Evolutionary conservation across 1,140 invertebrate species (phyloP), one percentile per base, ranked within the genome.

Genomic region (Notospermus geniculatus): DNA sequence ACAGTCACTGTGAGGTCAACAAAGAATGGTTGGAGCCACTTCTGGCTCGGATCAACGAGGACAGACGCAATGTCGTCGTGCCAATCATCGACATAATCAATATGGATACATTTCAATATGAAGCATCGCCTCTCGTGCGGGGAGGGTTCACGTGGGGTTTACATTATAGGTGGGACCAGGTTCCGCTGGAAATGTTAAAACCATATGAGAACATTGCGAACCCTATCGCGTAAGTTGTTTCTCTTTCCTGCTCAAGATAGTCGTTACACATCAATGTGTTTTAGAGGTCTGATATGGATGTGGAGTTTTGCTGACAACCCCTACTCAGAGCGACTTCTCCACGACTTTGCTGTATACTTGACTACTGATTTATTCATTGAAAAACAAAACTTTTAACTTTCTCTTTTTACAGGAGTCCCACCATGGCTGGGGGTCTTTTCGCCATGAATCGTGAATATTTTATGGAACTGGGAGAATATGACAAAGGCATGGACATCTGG

Each of bases 1-100:
- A 98, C 82, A 96, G 93, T 52, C 96, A 98, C 81, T 97, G 94
- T 84, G 96, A 98, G 80, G 97, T 95, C 71, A 94, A 94, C 5
- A 87, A 88, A 82, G 92, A 93, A 28, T 98, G 95, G 95, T 80
- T 98, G 65, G 94, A 97, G 74, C 95, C 95, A 0, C 82, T 98
- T n/a, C 82, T 98, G 66, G 91, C 95, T 78, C 84, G 93, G 63
- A 97, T 98, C 66, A 90, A 91, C 0, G 84, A 89, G 17, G 88
- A 95, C 76, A 13, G 80, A 87, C 92, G 80, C 90, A 91, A 84
- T 83, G 90, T 71, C 88, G 94, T 77, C 89, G 90, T 41, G 86
- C 87, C 56, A 87, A 88, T 98, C 17, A 98, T 99, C 66, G 97
- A 99, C 81, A 92, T 98, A 13, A 97, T 99, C 54, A 95, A 97